Conservation (phyloP, 2,797 vertebrate genomes). For the Notamacropus eugenii region DNA sequence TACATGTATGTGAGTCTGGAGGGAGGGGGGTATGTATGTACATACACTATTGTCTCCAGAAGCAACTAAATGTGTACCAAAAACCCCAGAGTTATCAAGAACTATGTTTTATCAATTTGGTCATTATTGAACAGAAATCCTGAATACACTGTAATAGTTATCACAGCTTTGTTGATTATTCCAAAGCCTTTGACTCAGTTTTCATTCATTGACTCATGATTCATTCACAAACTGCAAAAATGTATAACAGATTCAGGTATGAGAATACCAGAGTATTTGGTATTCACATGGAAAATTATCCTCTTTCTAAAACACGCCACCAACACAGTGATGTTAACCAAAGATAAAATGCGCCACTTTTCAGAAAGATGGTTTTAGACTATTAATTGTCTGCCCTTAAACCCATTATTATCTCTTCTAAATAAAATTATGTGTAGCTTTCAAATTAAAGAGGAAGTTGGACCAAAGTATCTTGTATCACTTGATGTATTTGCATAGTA, state of each 20-base stretch:
- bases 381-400: background rate
- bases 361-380: background rate
- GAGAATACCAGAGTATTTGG: background rate
- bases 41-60: background rate
- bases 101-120: background rate
- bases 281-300: background rate
- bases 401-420: background rate
- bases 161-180: background rate
- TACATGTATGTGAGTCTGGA: background rate
- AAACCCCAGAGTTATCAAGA: background rate
- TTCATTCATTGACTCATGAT: background rate
- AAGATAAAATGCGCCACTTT: background rate
- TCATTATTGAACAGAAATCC: background rate
- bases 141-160: background rate
- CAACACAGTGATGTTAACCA: background rate
- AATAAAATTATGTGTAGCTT: background rate
- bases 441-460: background rate
- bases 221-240: background rate
- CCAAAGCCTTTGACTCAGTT: background rate
- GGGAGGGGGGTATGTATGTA: background rate
- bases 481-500: background rate
- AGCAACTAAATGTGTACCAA: background rate
- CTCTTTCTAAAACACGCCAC: background rate
- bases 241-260: background rate
- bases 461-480: background rate